phyloP scores from a whole-genome alignment of 2,888 invertebrate species.

The Catocala fraxini region DNA sequence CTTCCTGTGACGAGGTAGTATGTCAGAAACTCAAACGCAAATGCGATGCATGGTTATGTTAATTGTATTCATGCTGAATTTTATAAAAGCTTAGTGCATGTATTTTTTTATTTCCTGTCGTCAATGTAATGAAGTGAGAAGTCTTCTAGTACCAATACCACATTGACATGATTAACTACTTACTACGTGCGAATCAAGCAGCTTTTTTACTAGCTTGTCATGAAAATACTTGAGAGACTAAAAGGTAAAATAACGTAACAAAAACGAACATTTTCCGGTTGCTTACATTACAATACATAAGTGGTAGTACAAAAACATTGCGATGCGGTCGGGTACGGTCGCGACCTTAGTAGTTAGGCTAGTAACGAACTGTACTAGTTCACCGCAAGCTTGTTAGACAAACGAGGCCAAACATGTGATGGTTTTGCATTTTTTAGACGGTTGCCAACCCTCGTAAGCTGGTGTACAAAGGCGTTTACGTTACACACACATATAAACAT shows the following conservation, averaged over 20 bases:
- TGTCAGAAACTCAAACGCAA: too few relatives aligned
- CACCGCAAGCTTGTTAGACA: conserved; percentile 55
- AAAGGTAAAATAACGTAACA: conserved; percentile 15
- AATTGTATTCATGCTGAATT: too few relatives aligned
- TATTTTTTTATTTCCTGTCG: too few relatives aligned
- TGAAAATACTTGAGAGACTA: conserved; percentile 1
- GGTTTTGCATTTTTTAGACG: conserved; percentile 52
- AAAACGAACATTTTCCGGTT: conserved; percentile 26
- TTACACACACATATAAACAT: conserved; percentile 30
- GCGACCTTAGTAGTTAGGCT: conserved; percentile 44
- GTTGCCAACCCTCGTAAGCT: conserved; percentile 38
- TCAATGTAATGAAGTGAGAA: too few relatives aligned
- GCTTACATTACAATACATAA: conserved; percentile 37
- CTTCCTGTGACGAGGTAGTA: too few relatives aligned
- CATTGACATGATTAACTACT: neutral
- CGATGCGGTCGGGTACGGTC: conserved; percentile 42
- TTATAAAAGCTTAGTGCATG: too few relatives aligned
- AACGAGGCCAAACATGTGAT: conserved; percentile 52
- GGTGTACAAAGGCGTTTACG: conserved; percentile 36
- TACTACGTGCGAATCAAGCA: neutral
- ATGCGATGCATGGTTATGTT: too few relatives aligned
- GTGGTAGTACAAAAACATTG: conserved; percentile 40
- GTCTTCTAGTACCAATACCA: too few relatives aligned
- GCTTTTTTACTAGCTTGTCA: neutral
- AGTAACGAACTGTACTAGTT: conserved; percentile 49